Conservation (phyloP, 2,888 invertebrate genomes). For the Philopedon plagiatum region DNA sequence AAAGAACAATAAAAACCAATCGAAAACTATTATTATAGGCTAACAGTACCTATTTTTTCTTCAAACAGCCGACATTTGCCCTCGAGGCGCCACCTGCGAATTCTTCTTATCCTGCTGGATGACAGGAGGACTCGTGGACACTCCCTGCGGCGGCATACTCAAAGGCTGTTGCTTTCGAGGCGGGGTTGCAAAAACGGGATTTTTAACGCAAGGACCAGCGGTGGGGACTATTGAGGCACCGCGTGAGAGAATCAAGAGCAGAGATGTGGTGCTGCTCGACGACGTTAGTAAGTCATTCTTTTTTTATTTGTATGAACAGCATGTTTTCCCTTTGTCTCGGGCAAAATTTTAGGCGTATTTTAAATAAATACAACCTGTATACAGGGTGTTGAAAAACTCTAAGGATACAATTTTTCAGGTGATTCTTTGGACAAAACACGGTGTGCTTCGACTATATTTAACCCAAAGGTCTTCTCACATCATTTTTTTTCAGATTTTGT, state of each 20-base stretch:
- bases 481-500: too few relatives aligned
- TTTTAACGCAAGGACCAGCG: conserved; percentile 75
- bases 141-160: conserved; percentile 81
- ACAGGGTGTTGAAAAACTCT: too few relatives aligned
- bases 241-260: conserved; percentile 72
- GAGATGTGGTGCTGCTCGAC: conserved; percentile 72
- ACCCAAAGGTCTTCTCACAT: too few relatives aligned
- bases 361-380: too few relatives aligned
- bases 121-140: conserved; percentile 88
- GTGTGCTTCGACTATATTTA: too few relatives aligned
- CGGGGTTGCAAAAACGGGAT: conserved; percentile 72
- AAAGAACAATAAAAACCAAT: too few relatives aligned
- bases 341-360: too few relatives aligned
- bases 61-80: conserved; percentile 66
- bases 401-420: too few relatives aligned
- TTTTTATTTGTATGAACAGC: conserved; percentile 39
- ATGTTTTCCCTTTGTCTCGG: conserved; percentile 39
- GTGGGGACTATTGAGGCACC: conserved; percentile 75
- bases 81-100: conserved; percentile 86
- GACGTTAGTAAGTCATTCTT: conserved; percentile 64
- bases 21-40: too few relatives aligned
- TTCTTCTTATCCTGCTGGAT: conserved; percentile 95
- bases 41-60: too few relatives aligned
- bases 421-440: too few relatives aligned
- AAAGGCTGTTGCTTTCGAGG: conserved; percentile 89